Evolutionary conservation across 2,888 invertebrate species (phyloP), one percentile per base, ranked within the genome.

Genomic region (Eupithecia dodoneata): DNA sequence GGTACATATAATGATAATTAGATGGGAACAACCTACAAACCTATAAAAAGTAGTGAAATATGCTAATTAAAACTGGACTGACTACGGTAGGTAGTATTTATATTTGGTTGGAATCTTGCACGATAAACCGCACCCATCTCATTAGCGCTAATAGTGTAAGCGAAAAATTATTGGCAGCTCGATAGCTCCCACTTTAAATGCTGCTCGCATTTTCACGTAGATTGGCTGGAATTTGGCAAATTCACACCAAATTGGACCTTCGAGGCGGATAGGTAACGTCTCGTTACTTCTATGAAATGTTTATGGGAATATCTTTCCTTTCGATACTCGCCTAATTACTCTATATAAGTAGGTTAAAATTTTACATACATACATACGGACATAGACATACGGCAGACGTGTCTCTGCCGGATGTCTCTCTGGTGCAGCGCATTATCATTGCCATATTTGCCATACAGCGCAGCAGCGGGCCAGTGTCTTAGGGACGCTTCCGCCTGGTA

Each of bases 121-220:
- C 18, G 75, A 78, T 70, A 78, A 12, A 80, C 79, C 81, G 79
- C 80, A 83, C 84, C 85, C 79, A 76, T 74, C 71, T 72, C 75
- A 77, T 76, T 78, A 76, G 77, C 81, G 79, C 82, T 81, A 83
- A 81, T 81, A 82, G 80, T 82, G 82, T 82, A 81, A 81, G 76
- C 75, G 72, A 72, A 81, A 83, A 83, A 85, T 85, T 81, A 81
- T 76, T 72, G 71, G 78, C 77, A 71, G 78, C 80, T 80, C 78
- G 71, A 76, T 75, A 78, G 77, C 77, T 70, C 71, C 70, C 65
- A 76, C 15, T 81, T 81, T 74, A 82, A 52, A 77, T 80, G 80
- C 72, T 75, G 42, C 70, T 74, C 74, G 76, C 70, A 78, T 79
- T 77, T 76, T 73, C 42, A 66, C 71, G 73, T 42, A n/a, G 55